phyloP scores from a whole-genome alignment of 2,797 vertebrate species.

The Tokudaia muenninki region DNA sequence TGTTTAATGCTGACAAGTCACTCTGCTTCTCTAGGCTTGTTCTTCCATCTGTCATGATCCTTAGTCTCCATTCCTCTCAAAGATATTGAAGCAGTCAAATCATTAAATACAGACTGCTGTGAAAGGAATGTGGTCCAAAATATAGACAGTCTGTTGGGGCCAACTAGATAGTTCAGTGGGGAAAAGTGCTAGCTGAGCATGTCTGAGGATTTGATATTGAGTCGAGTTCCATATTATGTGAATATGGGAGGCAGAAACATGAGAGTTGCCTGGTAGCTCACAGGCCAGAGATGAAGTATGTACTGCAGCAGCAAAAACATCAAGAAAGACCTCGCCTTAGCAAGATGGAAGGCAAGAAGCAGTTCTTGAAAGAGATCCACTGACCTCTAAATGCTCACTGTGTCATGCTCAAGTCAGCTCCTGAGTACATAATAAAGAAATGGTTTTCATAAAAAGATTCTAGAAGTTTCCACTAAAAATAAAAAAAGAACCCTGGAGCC shows the following conservation, averaged over 20 bases:
- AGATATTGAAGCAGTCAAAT: constrained; percentile 42
- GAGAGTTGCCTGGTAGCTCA: background rate
- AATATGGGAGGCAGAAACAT: background rate
- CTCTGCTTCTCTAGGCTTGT: background rate
- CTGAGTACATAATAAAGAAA: background rate
- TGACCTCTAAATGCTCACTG: background rate
- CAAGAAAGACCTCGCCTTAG: background rate
- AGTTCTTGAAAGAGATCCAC: background rate
- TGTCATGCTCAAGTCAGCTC: background rate
- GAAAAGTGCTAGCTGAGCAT: background rate
- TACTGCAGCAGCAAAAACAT: background rate
- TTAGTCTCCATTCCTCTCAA: background rate
- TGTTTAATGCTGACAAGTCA: constrained; percentile 31
- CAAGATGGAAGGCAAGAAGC: background rate
- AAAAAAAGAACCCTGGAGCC: background rate
- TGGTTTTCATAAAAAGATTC: background rate
- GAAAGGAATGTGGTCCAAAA: constrained; percentile 3
- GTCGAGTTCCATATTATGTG: background rate
- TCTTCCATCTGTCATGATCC: constrained; percentile 35
- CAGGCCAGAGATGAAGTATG: background rate
- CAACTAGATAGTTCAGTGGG: background rate
- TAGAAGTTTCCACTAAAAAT: background rate
- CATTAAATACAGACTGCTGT: background rate
- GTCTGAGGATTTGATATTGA: background rate
- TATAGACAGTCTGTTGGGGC: background rate